These are phyloP conservation scores for Dexiosoma caninum DNA, from an alignment of 2,888 invertebrate genomes.

Conservation along the genomic window DNA sequence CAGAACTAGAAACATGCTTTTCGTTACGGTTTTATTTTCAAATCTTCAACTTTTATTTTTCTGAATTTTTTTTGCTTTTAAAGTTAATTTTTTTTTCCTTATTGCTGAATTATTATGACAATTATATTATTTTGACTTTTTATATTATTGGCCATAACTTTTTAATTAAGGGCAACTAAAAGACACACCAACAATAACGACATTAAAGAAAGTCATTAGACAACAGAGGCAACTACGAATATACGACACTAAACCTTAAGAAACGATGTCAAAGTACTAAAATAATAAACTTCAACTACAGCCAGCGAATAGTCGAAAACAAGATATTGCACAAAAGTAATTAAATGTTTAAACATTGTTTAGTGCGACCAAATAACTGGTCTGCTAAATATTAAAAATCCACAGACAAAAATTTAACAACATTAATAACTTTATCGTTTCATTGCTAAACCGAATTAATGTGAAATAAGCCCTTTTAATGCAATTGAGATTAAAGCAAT, in stretches of 20 bases:
- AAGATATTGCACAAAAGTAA: slow-evolving; percentile 31
- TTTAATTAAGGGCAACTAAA: slow-evolving; percentile 31
- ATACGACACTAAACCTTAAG: not conserved
- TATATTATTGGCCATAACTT: slow-evolving; percentile 1
- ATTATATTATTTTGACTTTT: not conserved
- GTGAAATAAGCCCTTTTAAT: not conserved
- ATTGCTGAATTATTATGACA: too few relatives aligned
- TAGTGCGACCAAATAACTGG: too few relatives aligned
- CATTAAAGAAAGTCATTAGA: slow-evolving; percentile 2
- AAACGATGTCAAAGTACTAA: slow-evolving; percentile 26
- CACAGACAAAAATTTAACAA: not conserved
- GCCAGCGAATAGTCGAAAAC: slow-evolving; percentile 5
- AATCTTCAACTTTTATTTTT: not conserved
- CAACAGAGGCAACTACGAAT: not conserved
- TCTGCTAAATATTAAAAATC: not conserved
- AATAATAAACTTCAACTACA: not conserved
- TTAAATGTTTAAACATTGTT: slow-evolving; percentile 32
- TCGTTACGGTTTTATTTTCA: slow-evolving; percentile 54
- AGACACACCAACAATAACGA: not conserved
- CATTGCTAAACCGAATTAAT: not conserved
- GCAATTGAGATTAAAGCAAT: not conserved
- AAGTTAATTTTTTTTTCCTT: not conserved
- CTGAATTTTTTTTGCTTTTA: not conserved
- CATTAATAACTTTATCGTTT: slow-evolving; percentile 1
- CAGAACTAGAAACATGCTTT: slow-evolving; percentile 39